Evolutionary conservation across 2,888 invertebrate species (phyloP), one percentile per base, ranked within the genome.

Genomic region (Chloroclysta siterata): DNA sequence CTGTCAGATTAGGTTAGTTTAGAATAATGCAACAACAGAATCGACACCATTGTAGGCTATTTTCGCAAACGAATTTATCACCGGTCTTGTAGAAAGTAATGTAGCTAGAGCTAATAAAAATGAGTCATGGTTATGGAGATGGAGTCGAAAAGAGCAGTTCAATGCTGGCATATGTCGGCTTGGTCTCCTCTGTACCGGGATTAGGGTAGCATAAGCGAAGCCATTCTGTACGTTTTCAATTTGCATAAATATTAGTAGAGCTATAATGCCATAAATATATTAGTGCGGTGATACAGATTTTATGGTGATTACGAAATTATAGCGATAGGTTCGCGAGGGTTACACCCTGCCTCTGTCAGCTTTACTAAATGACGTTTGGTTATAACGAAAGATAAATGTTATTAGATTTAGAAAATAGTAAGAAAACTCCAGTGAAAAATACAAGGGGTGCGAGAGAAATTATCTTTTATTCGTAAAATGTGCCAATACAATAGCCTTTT

Each of bases 171-270:
- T 89, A 90, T 89, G 88, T 85, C 85, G 75, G 75, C 77, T 79
- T 74, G 72, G 78, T 72, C 77, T 80, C 76, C 75, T 72, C 74
- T 74, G 78, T 73, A 74, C 55, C 50, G 74, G 85, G 86, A 86
- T 89, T 88, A 88, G 90, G 90, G 89, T 77, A 72, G 76, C 81
- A 83, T 85, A 88, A 90, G 88, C 87, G 90, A 87, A 83, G 83
- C 86, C 87, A 88, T 89, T 90, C 83, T 81, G 88, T 81, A 81
- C 87, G 84, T 90, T 90, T 93, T 92, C 93, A 90, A 93, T 93
- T 93, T 93, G 90, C 93, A 93, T 93, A 93, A 90, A 91, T 90
- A 93, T 92, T 91, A 92, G 90, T 89, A 86, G 82, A 83, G 85
- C 86, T 78, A 77, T 88, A 88, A 89, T 86, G 87, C 82, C 87